These are phyloP conservation scores for Scarus forsteni DNA, from an alignment of 2,797 vertebrate genomes.

Conservation along the genomic window DNA sequence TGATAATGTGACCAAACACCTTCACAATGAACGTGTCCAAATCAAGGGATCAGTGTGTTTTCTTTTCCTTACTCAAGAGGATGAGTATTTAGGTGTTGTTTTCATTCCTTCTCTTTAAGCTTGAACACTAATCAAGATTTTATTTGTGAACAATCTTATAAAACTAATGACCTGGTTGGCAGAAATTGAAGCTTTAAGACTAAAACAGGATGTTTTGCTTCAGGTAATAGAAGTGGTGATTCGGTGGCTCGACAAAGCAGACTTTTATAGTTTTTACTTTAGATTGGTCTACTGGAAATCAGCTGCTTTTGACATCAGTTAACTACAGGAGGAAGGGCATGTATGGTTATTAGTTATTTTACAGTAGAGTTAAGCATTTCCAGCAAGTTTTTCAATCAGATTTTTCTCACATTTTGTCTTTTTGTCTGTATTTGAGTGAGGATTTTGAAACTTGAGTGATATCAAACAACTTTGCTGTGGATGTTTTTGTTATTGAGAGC, in stretches of 20 bases:
- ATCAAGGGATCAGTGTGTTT: constrained; percentile 74
- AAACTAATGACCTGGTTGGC: constrained; percentile 17
- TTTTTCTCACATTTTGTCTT: constrained; percentile 26
- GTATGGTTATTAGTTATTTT: constrained; percentile 30
- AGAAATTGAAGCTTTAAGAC: constrained; percentile 63
- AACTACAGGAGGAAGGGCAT: constrained; percentile 46
- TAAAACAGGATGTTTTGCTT: constrained; percentile 20
- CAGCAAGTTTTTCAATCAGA: constrained; percentile 6
- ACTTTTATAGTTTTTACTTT: constrained; percentile 28
- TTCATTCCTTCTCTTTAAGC: constrained; percentile 39
- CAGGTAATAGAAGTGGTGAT: constrained; percentile 34
- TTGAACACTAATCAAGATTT: constrained; percentile 58
- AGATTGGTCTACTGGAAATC: constrained; percentile 32
- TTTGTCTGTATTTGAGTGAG: constrained; percentile 62
- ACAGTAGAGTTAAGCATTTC: constrained; percentile 31
- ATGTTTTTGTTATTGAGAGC: constrained; percentile 68
- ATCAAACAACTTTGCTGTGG: constrained; percentile 75
- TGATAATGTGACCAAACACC: constrained; percentile 72
- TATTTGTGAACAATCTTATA: constrained; percentile 43
- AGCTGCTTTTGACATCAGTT: constrained; percentile 57
- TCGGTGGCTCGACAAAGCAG: constrained; percentile 25
- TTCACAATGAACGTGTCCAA: constrained; percentile 61
- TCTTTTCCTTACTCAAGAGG: constrained; percentile 21
- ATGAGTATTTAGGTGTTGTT: constrained; percentile 44
- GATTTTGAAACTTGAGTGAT: constrained; percentile 61